Base-by-base conservation (phyloP, 2,113 vertebrate species). In the Cynocephalus volans region DNA sequence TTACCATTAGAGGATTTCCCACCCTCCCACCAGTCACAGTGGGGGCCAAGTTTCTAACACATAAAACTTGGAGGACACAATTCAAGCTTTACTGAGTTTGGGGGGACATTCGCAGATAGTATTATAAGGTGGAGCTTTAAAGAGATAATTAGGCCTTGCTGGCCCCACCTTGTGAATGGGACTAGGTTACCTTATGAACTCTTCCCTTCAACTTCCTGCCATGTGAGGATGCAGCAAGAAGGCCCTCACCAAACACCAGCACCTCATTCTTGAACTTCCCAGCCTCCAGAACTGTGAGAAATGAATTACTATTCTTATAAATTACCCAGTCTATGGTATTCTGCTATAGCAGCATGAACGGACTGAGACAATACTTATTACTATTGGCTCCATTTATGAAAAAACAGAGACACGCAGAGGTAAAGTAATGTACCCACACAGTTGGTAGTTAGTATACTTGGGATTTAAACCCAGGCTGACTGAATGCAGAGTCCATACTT, bases 381-480 rank as follows among this genome's bases (percentile, higher is more conserved):
- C n/a, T 56, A 15, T 21, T 81, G 60, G 23, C 12, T 91, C 24
- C 69, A 41, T 77, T 79, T 89, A 41, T 62, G 52, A 88, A 31
- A 15, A 86, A 96, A 54, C 50, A 77, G 84, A 90, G 67, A 50
- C 17, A n/a, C 6, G 28, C 11, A 45, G 41, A 54, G 31, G 26
- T 84, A 48, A 64, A 90, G 48, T 24, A 36, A 91, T 86, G 67
- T 90, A 50, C 31, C 67, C 13, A 33, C 14, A 72, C 10, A 92
- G 76, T 77, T 70, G 31, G 24, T 41, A 41, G 41, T 41, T 36
- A 86, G 41, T 80, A n/a, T 86, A 67, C 19, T 69, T 88, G 58
- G 52, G 28, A 88, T 84, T 92, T 58, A 89, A 54, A 94, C 26
- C 28, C 33, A 54, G 31, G 6, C 54, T 92, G 79, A 89, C 60